These are phyloP conservation scores for Smutsia gigantea DNA, from an alignment of 2,797 vertebrate genomes.

Conservation along the genomic window DNA sequence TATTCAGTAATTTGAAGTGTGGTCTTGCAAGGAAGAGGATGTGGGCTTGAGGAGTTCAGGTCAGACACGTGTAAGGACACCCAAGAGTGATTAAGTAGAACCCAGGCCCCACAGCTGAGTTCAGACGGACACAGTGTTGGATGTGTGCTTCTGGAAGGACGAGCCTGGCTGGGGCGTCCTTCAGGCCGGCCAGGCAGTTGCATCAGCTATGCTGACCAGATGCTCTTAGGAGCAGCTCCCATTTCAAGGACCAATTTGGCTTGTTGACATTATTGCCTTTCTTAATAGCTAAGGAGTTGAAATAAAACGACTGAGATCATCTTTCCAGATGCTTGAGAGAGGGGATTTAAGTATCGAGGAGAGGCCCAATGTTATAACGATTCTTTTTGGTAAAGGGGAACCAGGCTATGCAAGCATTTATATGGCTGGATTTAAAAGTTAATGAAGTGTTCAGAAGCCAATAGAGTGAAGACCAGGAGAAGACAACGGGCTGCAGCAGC, in stretches of 20 bases:
- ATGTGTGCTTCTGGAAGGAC: background rate
- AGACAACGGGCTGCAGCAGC: background rate
- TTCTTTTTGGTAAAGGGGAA: background rate
- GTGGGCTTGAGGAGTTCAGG: background rate
- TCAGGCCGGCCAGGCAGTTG: background rate
- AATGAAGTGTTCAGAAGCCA: slow-evolving; percentile 48
- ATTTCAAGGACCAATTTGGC: background rate
- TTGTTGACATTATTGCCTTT: background rate
- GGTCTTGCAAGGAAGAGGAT: background rate
- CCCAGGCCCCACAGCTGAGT: accelerated
- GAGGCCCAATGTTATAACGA: background rate
- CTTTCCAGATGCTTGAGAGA: background rate
- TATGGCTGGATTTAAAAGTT: background rate
- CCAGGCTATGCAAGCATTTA: background rate
- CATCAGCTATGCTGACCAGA: background rate
- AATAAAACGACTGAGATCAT: background rate
- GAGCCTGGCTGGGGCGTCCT: background rate
- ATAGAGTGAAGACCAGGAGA: background rate
- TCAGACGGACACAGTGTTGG: background rate
- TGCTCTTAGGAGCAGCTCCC: background rate
- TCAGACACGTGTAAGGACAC: background rate
- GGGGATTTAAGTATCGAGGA: background rate
- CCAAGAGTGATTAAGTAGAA: background rate
- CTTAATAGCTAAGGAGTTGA: background rate
- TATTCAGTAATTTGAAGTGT: background rate